These are phyloP conservation scores for Andrena dorsata DNA, from an alignment of 2,888 invertebrate genomes.

Conservation along the genomic window DNA sequence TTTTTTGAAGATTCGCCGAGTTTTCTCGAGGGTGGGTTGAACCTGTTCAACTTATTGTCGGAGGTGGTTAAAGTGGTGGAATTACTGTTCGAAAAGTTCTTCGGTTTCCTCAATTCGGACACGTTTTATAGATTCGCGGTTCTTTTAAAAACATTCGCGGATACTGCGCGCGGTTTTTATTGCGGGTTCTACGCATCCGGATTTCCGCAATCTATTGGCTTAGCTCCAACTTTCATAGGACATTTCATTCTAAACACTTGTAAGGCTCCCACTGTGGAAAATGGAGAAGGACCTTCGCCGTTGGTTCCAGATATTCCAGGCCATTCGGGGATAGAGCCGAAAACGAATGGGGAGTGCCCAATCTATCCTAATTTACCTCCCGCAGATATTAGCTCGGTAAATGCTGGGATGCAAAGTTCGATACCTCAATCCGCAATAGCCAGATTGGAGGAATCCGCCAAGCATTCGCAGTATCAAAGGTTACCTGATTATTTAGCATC, in stretches of 20 bases:
- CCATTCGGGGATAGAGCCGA: no score
- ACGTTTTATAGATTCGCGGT: background rate
- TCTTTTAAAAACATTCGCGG: conserved; percentile 5
- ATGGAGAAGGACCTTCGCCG: no score
- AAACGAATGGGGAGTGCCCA: no score
- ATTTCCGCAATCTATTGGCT: background rate
- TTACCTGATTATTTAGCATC: no score
- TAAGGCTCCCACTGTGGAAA: no score
- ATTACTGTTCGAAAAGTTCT: background rate
- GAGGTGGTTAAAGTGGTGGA: background rate
- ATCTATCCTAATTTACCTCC: no score
- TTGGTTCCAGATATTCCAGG: background rate
- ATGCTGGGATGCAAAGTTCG: no score
- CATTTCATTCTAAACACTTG: background rate
- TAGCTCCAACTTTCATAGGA: background rate
- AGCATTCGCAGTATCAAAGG: no score
- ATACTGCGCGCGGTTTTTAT: background rate
- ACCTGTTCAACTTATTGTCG: background rate
- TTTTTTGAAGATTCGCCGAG: background rate
- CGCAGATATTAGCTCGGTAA: no score
- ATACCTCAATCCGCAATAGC: no score
- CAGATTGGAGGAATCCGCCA: no score
- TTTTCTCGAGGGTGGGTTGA: background rate
- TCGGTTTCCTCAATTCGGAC: no score
- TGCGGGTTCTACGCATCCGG: conserved; percentile 37